Conservation (phyloP, 2,888 invertebrate species). For the Epinotia nisella region DNA sequence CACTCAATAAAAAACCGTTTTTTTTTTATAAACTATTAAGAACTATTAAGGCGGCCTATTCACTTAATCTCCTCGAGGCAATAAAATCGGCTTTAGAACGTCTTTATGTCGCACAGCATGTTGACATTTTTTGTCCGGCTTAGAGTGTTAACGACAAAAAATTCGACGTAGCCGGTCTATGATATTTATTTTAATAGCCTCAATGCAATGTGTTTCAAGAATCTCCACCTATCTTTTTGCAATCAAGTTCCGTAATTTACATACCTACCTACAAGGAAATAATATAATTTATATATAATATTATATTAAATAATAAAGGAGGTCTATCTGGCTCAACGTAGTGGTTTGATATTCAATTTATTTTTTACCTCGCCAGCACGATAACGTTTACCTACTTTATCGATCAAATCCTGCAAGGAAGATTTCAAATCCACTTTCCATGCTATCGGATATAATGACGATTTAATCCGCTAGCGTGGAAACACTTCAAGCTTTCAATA, state of each 20-base stretch:
- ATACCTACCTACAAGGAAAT: too few relatives aligned
- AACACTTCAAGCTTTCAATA: too few relatives aligned
- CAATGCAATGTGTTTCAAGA: background rate
- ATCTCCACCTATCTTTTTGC: background rate
- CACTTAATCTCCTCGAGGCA: constrained; percentile 64
- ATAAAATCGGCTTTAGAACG: constrained; percentile 56
- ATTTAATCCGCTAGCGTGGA: too few relatives aligned
- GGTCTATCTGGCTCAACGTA: background rate
- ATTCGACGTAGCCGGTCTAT: constrained; percentile 43
- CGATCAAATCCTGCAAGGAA: too few relatives aligned
- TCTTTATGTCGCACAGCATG: constrained; percentile 56
- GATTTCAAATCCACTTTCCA: too few relatives aligned
- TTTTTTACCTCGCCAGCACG: too few relatives aligned
- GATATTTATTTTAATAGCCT: background rate
- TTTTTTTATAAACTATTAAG: constrained; percentile 63
- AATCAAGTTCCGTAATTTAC: background rate
- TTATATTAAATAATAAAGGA: background rate
- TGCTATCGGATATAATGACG: too few relatives aligned
- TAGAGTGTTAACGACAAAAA: constrained; percentile 48
- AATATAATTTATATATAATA: background rate
- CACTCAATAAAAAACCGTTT: constrained; percentile 19
- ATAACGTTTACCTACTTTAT: too few relatives aligned
- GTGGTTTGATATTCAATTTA: background rate
- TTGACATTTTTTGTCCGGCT: constrained; percentile 55
- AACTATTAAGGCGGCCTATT: constrained; percentile 69